phyloP scores from a whole-genome alignment of 2,113 vertebrate genomes.

The Heliornis fulica region DNA sequence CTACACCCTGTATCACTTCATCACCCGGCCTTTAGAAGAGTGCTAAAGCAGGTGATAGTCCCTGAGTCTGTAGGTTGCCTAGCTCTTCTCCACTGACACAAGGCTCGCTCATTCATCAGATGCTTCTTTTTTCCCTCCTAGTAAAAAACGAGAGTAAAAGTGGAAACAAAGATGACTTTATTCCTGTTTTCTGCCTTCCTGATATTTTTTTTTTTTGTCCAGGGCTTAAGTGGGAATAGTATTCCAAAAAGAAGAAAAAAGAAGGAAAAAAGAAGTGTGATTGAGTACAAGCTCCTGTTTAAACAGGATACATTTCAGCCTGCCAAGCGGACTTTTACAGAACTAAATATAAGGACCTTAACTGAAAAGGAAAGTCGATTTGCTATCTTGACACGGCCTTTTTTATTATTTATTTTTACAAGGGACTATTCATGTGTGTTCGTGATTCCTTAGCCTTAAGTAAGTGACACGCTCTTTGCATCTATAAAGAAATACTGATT shows the following conservation, averaged over 20 bases:
- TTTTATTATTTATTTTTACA: slow-evolving; percentile 10
- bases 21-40: background rate
- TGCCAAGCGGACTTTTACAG: slow-evolving; percentile 6
- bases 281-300: slow-evolving; percentile 56
- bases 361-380: slow-evolving; percentile 41
- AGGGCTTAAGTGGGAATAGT: slow-evolving; percentile 36
- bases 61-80: background rate
- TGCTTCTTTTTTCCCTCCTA: background rate
- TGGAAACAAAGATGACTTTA: slow-evolving; percentile 70
- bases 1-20: background rate
- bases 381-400: background rate
- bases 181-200: background rate
- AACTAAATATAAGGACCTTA: slow-evolving; percentile 3
- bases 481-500: slow-evolving; percentile 4
- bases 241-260: background rate
- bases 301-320: slow-evolving; percentile 42
- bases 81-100: background rate
- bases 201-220: slow-evolving; percentile 19
- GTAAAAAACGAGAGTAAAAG: background rate
- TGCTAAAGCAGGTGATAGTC: background rate
- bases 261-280: background rate
- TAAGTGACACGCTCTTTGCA: background rate
- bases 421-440: background rate
- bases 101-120: slow-evolving; percentile 8
- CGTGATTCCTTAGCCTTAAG: background rate